Conservation (phyloP, 2,888 invertebrate species). For the Mesorhabditis spiculigera region DNA sequence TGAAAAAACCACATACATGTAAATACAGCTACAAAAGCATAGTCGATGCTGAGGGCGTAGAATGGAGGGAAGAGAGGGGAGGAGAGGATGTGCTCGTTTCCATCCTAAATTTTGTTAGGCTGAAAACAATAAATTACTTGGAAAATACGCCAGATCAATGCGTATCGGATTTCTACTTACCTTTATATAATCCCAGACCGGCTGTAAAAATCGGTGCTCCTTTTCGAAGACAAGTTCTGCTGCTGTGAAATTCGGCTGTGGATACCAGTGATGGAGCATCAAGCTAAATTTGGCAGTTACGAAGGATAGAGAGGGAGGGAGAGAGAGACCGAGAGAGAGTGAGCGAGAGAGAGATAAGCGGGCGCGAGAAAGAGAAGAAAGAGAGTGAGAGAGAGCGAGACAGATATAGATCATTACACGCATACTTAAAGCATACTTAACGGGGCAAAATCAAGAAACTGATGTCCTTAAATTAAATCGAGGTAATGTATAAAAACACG, state of each 20-base stretch:
- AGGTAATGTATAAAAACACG: no score
- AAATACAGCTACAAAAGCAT: slow-evolving; percentile 60
- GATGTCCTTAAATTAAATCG: no score
- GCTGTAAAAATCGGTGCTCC: slow-evolving; percentile 55
- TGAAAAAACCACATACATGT: slow-evolving; percentile 35
- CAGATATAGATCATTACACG: no score
- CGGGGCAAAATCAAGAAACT: no score
- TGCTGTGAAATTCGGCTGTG: slow-evolving; percentile 30
- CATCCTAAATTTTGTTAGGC: slow-evolving; percentile 10
- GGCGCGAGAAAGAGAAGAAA: no score
- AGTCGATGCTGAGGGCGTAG: slow-evolving; percentile 61
- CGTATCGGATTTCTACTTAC: slow-evolving; percentile 8
- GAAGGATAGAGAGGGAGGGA: no score
- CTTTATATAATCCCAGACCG: slow-evolving; percentile 60
- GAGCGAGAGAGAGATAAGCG: no score
- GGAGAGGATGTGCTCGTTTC: slow-evolving; percentile 58
- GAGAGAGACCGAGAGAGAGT: no score
- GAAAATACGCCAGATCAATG: background rate
- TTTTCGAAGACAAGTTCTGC: slow-evolving; percentile 31
- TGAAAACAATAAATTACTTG: background rate
- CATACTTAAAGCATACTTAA: no score
- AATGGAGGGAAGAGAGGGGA: slow-evolving; percentile 63
- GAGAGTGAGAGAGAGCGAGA: no score
- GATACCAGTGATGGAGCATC: slow-evolving; percentile 19
- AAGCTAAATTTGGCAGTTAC: background rate